Percentiles rank a stretch among this genome's conserved stretches.
Evolutionary conservation across 2,113 vertebrate genomes (phyloP).

Genomic region (Clarias macrocephalus): DNA sequence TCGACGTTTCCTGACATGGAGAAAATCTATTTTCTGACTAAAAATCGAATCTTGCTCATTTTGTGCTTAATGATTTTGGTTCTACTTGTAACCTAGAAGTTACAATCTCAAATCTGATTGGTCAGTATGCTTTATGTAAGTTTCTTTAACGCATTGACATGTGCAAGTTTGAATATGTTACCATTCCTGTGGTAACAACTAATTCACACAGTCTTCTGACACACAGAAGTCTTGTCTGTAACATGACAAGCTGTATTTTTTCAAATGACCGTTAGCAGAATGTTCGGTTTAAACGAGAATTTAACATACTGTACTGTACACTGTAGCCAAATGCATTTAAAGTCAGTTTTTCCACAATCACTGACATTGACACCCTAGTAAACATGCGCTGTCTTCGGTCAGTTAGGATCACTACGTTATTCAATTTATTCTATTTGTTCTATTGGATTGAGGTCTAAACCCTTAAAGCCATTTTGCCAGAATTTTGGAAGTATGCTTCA

Average conservation of each 20-base stretch:
- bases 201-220: background rate
- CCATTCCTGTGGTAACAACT: background rate
- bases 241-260: background rate
- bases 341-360: no score
- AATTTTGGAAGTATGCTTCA: no score
- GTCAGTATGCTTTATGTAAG: background rate
- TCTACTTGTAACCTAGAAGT: background rate
- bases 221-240: background rate
- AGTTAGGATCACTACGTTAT: no score
- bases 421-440: no score
- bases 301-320: no score
- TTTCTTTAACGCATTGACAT: background rate
- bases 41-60: conserved; percentile 2
- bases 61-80: background rate
- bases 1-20: background rate
- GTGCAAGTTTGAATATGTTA: background rate
- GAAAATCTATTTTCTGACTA: background rate
- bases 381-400: no score
- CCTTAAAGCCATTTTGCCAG: no score
- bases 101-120: background rate
- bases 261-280: background rate
- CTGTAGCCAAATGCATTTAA: no score
- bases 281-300: no score
- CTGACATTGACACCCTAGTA: no score
- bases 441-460: no score